Base-by-base conservation (phyloP, 2,797 vertebrate species). In the Phrynocephalus forsythii region DNA sequence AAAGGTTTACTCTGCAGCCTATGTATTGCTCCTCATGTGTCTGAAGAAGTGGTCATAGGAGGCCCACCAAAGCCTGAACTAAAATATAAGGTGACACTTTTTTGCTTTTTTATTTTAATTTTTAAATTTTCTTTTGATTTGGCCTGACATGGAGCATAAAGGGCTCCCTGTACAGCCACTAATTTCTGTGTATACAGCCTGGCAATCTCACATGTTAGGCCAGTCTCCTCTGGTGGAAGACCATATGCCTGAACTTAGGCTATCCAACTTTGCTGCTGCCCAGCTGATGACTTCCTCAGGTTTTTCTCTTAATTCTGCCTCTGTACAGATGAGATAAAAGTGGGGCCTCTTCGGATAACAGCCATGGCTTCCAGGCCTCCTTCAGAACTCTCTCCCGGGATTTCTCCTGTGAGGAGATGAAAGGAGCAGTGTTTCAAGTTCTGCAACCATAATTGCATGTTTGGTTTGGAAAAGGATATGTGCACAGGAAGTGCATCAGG, bases 371-470 rank as follows among this genome's bases (percentile, higher is more conserved):
- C 24, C 48, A 81, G 18, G 38, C 52, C 73, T 87, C 79, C 44
- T 52, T 85, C 18, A 76, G 78, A 67, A 30, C 26, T 20, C 69
- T 85, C 69, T 81, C 69, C 28, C 44, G 67, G 69, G 15, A 82
- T 44, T 66, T 24, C 78, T 88, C 48, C 6, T 68, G 76, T 73
- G 71, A 76, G 26, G 69, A 88, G 87, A 88, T 88, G 83, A 88
- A 88, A 88, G 83, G 13, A 81, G 50, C 56, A 81, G 68, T 85
- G 81, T 88, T 88, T 85, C 81, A 88, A 85, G 83, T 75, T 56
- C 87, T 82, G 71, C 79, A 67, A 88, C 83, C 87, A 88, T 85
- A 88, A 88, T 85, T 85, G 78, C 83, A 85, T 69, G 87, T 88
- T 88, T 88, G 60, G 78, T 56, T 88, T 88, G 83, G 83, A 85